Evolutionary conservation across 2,888 invertebrate genomes (phyloP), one percentile per base, ranked within the genome.

Genomic region (Ferdinandea cuprea): DNA sequence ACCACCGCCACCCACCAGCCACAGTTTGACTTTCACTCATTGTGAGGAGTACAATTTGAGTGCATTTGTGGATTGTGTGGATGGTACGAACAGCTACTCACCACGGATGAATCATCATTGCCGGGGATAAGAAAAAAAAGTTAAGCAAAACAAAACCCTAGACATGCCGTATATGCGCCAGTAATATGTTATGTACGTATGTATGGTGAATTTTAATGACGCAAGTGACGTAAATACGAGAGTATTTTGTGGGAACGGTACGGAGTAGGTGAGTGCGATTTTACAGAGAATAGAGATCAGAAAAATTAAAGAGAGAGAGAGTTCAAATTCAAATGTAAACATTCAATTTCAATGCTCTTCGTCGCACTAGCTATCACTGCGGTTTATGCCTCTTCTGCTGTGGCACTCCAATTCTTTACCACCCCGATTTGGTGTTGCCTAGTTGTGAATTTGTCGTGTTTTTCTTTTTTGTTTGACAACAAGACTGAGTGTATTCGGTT

Each of bases 101-200:
- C 61, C 83, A 83, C 65, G 68, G 78, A 50, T 83, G 83, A 83
- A 68, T 83, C 83, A 83, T 73, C 78, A 48, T 28, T 42, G 25
- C 25, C 66, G 19, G 52, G 42, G 15, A 58, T 37, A 8, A 32
- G 19, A 58, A 37, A 35, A 66, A 59, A 66, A 61, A n/a, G 32
- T 32, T 59, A 65, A 78, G 30, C 83, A 78, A 78, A 83, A 83
- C 83, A 83, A 83, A 73, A 56, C 78, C 42, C 72, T 83, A 83
- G 78, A 78, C 73, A 25, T 83, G 78, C 72, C 72, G 78, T 44
- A n/a, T 52, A 35, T 52, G 48, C 28, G 54, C 66, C 25, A 25
- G 2, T 5, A 3, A 54, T 21, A 68, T 79, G 78, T 37, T 7
- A n/a, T n/a, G 13, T 54, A n/a, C n/a, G 0, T 54, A 35, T 19